Evolutionary conservation across 2,797 vertebrate genomes (phyloP).

Genomic region (Muscicapa striata): DNA sequence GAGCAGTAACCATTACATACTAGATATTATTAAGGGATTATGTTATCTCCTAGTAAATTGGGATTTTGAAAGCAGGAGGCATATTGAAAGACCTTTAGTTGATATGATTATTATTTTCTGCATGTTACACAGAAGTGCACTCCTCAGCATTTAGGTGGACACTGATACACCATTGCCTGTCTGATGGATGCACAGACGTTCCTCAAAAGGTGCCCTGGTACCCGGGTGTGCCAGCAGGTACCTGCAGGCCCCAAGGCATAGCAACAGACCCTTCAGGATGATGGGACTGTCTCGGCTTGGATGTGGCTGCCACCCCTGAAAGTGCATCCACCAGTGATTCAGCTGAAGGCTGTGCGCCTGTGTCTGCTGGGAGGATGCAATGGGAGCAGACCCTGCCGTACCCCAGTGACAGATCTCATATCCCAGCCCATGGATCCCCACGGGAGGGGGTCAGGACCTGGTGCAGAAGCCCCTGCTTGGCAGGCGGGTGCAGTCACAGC

Average conservation of each 20-base stretch:
- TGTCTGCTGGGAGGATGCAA: background rate
- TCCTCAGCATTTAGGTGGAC: background rate
- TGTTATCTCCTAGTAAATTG: background rate
- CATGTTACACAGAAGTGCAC: rapidly evolving
- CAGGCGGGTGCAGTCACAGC: background rate
- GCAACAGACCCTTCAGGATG: rapidly evolving
- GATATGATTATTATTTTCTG: background rate
- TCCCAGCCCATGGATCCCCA: background rate
- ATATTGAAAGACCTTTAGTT: background rate
- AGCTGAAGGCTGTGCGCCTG: background rate
- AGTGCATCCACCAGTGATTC: rapidly evolving
- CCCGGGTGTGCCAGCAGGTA: background rate
- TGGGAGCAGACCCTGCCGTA: rapidly evolving
- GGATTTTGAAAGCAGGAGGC: background rate
- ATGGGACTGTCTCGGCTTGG: background rate
- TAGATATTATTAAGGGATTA: background rate
- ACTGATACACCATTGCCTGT: background rate
- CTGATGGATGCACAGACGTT: background rate
- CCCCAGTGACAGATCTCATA: background rate
- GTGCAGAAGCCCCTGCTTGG: background rate
- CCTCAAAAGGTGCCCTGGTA: background rate
- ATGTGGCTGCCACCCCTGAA: background rate
- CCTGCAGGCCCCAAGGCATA: rapidly evolving
- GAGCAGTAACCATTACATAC: background rate
- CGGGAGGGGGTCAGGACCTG: rapidly evolving